Evolutionary conservation across 2,797 vertebrate species (phyloP).

Genomic region (Scolopax rusticola): DNA sequence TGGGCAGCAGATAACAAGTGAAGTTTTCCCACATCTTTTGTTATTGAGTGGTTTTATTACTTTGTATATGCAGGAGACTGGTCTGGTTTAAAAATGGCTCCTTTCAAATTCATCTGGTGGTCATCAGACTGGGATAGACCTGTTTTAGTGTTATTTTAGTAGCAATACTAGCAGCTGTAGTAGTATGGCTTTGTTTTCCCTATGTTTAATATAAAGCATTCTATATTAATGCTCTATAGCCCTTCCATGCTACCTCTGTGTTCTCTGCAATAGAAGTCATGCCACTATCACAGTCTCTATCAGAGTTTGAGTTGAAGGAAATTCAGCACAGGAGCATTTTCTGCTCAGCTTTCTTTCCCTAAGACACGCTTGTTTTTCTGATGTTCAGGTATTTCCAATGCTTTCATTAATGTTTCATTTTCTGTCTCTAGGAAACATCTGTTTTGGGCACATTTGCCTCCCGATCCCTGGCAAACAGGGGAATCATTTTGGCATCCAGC

Average conservation of each 20-base stretch:
- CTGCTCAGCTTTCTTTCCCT: neutral
- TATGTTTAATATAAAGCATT: neutral
- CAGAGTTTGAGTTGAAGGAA: neutral
- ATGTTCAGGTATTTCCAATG: neutral
- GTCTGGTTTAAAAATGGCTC: neutral
- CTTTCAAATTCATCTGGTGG: neutral
- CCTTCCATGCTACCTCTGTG: fast-evolving
- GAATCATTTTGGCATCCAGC: neutral
- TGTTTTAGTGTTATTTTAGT: neutral
- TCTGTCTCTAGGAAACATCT: neutral
- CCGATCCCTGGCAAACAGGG: neutral
- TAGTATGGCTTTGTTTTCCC: fast-evolving
- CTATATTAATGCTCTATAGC: too few species aligned
- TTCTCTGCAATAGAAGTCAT: fast-evolving
- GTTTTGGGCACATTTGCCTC: neutral
- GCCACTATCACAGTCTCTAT: fast-evolving
- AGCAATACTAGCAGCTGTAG: neutral
- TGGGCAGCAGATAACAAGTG: neutral
- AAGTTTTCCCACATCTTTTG: neutral
- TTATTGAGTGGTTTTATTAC: neutral
- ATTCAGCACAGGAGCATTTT: neutral
- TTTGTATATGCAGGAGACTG: neutral
- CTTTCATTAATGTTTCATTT: neutral
- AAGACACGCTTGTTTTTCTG: neutral
- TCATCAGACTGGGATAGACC: neutral